phyloP scores from a whole-genome alignment of 1,140 invertebrate genomes.

The Zaprionus davidi region DNA sequence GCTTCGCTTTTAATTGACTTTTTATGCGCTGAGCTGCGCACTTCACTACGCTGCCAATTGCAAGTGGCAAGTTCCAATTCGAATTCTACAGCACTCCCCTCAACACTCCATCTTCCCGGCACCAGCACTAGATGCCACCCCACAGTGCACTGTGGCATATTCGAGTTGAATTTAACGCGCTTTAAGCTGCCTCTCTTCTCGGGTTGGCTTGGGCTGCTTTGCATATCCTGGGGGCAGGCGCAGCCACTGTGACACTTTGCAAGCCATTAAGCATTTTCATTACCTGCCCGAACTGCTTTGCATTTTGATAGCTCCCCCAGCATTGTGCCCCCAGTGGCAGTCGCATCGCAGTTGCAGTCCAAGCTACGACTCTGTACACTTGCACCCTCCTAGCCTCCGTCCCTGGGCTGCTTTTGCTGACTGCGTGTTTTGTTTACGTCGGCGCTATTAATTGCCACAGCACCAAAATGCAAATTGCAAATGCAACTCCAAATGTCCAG shows the following conservation, averaged over 20 bases:
- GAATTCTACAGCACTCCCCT: background rate
- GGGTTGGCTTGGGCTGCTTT: background rate
- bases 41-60: slow-evolving; percentile 55
- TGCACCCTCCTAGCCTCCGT: slow-evolving; percentile 7
- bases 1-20: slow-evolving; percentile 76
- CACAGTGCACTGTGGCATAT: slow-evolving; percentile 2
- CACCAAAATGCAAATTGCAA: slow-evolving; percentile 80
- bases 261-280: slow-evolving; percentile 82
- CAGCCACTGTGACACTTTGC: slow-evolving; percentile 81
- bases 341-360: background rate
- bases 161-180: slow-evolving; percentile 75
- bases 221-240: slow-evolving; percentile 59
- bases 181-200: slow-evolving; percentile 63
- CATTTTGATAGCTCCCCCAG: slow-evolving; percentile 77
- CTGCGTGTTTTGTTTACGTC: slow-evolving; percentile 76
- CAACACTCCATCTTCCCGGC: background rate
- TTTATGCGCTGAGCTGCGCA: slow-evolving; percentile 71
- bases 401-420: slow-evolving; percentile 4
- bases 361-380: background rate
- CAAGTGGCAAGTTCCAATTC: slow-evolving; percentile 24
- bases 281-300: slow-evolving; percentile 76
- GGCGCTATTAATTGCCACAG: slow-evolving; percentile 78
- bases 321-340: slow-evolving; percentile 49
- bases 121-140: background rate
- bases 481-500: slow-evolving; percentile 72